These are phyloP conservation scores for Hypomesus transpacificus DNA, from an alignment of 2,113 vertebrate species.

Conservation along the genomic window DNA sequence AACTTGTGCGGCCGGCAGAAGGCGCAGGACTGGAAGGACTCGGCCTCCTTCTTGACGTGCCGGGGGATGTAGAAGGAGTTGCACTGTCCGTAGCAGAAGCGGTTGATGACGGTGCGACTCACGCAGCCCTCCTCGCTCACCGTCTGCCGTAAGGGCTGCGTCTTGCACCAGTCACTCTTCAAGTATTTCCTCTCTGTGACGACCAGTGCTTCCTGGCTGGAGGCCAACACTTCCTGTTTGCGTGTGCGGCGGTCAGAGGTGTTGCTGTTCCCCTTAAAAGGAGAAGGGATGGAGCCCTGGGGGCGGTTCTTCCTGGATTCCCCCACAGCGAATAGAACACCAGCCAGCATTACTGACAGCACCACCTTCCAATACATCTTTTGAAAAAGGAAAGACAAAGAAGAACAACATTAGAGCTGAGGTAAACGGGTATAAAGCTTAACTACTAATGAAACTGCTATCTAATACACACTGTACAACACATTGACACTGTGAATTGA, in stretches of 20 bases:
- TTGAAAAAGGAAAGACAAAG: background rate
- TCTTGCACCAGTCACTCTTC: conserved; percentile 90
- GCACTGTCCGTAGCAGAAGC: conserved; percentile 89
- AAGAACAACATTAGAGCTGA: too few species aligned
- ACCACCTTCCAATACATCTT: conserved; percentile 78
- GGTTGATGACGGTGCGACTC: conserved; percentile 84
- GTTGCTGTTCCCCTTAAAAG: conserved; percentile 75
- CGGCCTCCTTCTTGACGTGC: conserved; percentile 77
- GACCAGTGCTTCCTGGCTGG: conserved; percentile 85
- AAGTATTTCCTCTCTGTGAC: conserved; percentile 86
- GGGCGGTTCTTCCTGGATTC: conserved; percentile 74
- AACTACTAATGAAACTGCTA: too few species aligned
- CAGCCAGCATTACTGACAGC: conserved; percentile 67
- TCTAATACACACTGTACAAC: too few species aligned
- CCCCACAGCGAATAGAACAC: conserved; percentile 54
- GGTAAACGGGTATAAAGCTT: too few species aligned
- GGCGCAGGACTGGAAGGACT: conserved; percentile 85
- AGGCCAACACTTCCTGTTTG: conserved; percentile 80
- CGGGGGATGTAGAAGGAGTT: conserved; percentile 89
- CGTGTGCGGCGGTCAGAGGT: conserved; percentile 53
- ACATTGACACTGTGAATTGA: too few species aligned
- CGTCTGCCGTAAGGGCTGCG: conserved; percentile 83
- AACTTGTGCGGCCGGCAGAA: conserved; percentile 85
- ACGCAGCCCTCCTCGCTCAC: conserved; percentile 81
- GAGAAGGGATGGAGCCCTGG: conserved; percentile 80